A percentile compares a stretch with the other conserved stretches of the same genome.
phyloP scores from a whole-genome alignment of 2,113 vertebrate species.

The Malurus elegans region DNA sequence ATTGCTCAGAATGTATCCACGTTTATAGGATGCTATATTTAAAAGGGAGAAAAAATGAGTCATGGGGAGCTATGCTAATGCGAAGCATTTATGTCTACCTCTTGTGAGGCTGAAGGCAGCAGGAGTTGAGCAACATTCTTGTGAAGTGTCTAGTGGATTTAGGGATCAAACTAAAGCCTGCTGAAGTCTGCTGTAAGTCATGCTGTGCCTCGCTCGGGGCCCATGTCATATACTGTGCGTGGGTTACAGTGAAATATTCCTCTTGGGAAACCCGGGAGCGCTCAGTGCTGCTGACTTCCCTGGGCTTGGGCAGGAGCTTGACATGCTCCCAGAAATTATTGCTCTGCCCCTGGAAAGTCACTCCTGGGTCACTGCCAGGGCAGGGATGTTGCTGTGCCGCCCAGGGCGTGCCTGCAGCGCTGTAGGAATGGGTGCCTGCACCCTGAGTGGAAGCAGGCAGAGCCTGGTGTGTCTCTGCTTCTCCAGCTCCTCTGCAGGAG shows the following conservation, averaged over 20 bases:
- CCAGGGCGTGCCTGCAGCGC: neutral
- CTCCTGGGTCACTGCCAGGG: fast-evolving
- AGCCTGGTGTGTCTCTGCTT: fast-evolving
- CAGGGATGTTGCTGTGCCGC: neutral
- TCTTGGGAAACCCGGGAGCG: fast-evolving
- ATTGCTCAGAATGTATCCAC: neutral
- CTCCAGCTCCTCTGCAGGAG: neutral
- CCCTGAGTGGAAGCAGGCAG: neutral
- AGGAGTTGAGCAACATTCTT: neutral
- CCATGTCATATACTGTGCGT: neutral
- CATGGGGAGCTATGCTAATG: conserved; percentile 35
- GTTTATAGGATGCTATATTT: conserved; percentile 46
- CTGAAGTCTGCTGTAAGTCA: neutral
- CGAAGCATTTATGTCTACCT: conserved; percentile 25
- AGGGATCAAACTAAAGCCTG: neutral
- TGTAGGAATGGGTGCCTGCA: fast-evolving
- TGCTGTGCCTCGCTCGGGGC: neutral
- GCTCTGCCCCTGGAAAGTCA: neutral
- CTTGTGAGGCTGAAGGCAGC: conserved; percentile 34
- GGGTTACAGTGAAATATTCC: neutral
- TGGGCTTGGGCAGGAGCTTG: fast-evolving
- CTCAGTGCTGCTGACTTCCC: neutral
- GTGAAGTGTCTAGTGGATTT: conserved; percentile 27
- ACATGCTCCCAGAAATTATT: fast-evolving
- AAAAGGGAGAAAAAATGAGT: conserved; percentile 52